These are phyloP conservation scores for Buteo buteo DNA, from an alignment of 2,113 vertebrate genomes.

Conservation along the genomic window DNA sequence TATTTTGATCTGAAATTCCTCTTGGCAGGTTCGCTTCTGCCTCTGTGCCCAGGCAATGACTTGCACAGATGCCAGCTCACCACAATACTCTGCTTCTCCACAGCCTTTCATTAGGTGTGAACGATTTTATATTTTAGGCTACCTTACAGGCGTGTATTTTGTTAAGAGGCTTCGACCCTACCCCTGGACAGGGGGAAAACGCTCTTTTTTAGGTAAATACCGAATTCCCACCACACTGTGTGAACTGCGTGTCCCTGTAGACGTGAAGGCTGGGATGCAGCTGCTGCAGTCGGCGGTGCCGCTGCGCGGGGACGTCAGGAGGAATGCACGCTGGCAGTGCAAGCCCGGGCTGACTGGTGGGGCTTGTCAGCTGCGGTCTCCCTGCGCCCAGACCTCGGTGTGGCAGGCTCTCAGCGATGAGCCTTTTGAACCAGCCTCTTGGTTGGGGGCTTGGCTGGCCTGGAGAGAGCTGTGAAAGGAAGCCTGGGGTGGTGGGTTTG, in stretches of 20 bases:
- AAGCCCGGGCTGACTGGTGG: background rate
- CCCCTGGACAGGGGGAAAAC: background rate
- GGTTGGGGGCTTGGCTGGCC: background rate
- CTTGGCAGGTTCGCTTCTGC: background rate
- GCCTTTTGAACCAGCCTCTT: background rate
- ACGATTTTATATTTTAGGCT: background rate
- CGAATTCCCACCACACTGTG: background rate
- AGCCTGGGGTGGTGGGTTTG: background rate
- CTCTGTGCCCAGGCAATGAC: background rate
- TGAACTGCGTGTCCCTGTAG: no score
- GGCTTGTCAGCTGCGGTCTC: background rate
- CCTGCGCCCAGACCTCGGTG: background rate
- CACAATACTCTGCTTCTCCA: background rate
- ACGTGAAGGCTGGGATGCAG: background rate
- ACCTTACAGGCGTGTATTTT: background rate
- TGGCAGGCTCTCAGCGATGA: background rate
- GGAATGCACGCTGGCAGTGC: background rate
- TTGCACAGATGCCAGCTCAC: background rate
- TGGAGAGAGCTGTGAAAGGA: background rate
- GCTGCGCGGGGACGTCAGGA: background rate
- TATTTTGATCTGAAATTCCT: background rate
- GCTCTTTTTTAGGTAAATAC: background rate
- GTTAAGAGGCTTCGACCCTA: background rate
- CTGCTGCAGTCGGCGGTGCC: background rate
- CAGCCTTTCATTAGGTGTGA: background rate